These are phyloP conservation scores for Trichopoda pennipes DNA, from an alignment of 2,888 invertebrate genomes.

Conservation along the genomic window DNA sequence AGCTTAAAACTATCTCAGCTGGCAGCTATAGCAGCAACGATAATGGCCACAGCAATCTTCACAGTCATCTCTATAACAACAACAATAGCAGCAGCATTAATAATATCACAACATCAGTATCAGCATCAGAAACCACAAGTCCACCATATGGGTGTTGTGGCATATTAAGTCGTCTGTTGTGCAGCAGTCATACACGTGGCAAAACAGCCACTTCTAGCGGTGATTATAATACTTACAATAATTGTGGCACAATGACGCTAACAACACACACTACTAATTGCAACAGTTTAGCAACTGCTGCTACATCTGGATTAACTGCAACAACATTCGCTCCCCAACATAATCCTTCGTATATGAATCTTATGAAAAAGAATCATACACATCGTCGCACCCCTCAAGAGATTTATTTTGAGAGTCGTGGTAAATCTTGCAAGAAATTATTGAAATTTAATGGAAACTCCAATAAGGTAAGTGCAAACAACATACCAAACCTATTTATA, in stretches of 20 bases:
- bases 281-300: constrained; percentile 15
- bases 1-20: constrained; percentile 79
- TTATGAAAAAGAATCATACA: constrained; percentile 69
- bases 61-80: constrained; percentile 68
- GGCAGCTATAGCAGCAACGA: constrained; percentile 73
- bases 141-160: constrained; percentile 74
- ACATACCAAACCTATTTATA: background rate
- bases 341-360: constrained; percentile 56
- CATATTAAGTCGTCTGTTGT: constrained; percentile 75
- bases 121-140: constrained; percentile 61
- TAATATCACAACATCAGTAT: constrained; percentile 65
- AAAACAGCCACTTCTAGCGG: constrained; percentile 75
- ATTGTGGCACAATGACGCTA: constrained; percentile 43
- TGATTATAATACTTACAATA: constrained; percentile 70
- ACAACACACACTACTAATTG: constrained; percentile 43
- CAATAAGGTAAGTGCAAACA: constrained; percentile 85
- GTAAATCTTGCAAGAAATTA: constrained; percentile 91
- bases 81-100: constrained; percentile 65
- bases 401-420: constrained; percentile 89
- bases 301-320: constrained; percentile 21
- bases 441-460: constrained; percentile 91
- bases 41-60: constrained; percentile 61
- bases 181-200: constrained; percentile 70
- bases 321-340: constrained; percentile 54
- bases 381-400: constrained; percentile 82